Evolutionary conservation across 2,888 invertebrate genomes (phyloP), one percentile per base, ranked within the genome.

Genomic region (Dryobota labecula): DNA sequence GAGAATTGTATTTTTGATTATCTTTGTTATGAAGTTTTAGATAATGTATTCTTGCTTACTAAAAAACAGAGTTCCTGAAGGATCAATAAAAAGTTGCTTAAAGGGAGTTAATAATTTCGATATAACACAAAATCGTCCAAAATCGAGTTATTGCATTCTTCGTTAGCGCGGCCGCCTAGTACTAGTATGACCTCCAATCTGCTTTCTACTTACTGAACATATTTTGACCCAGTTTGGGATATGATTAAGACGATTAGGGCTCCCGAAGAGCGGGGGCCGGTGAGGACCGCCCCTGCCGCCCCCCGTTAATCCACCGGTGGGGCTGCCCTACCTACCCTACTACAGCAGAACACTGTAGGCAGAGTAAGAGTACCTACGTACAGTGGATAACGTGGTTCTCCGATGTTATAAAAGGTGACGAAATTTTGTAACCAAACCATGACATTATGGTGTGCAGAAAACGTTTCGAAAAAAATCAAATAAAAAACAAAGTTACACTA

Each of bases 401-500:
- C 9, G 6, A 45, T 2, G 5, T 8, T 5, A 36, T 53, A 20
- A 20, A 24, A n/a, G 36, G 62, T 63, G 20, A 27, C 4, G 6
- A 57, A 20, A 27, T 49, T 27, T 63, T 15, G 11, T 45, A 20
- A 43, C 8, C 24, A 24, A 6, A 43, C 18, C 20, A 24, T 6
- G 20, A 11, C 8, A 0, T 24, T 20, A 38, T 15, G 2, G 51
- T 1, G 2, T 9, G 18, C n/a, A 30, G 30, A 18, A 7, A 56
- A 20, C 0, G 1, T 18, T 45, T 9, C 5, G n/a, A 0, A 57
- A 43, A 24, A 33, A 13, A 13, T 2, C 4, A 18, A 24, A 49
- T 20, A 57, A 47, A 61, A 61, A 43, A 49, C 13, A 13, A 49
- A 41, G 1, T 27, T 49, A 64, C 27, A 51, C 43, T 62, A 65